Evolutionary conservation across 2,797 vertebrate species (phyloP).

Genomic region (Hozukius guyotensis): DNA sequence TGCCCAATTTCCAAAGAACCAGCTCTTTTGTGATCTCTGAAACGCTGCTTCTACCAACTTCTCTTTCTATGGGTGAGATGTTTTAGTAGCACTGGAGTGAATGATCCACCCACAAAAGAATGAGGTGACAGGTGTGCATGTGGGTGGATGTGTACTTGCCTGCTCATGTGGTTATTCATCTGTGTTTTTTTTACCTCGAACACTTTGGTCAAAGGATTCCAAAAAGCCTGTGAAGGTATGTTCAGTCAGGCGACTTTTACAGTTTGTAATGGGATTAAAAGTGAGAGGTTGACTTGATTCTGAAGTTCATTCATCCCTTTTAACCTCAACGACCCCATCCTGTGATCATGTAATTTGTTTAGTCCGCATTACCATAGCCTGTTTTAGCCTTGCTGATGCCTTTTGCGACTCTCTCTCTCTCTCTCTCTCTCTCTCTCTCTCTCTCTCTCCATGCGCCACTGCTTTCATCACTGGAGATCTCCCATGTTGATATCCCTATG

Average conservation of each 20-base stretch:
- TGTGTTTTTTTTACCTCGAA: neutral
- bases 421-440: slow-evolving; percentile 15
- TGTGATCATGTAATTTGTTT: slow-evolving; percentile 41
- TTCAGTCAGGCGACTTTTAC: slow-evolving; percentile 22
- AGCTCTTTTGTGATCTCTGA: slow-evolving; percentile 7
- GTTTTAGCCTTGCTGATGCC: slow-evolving; percentile 21
- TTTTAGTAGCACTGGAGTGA: neutral
- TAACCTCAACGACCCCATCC: slow-evolving; percentile 1
- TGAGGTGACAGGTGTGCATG: slow-evolving; percentile 45
- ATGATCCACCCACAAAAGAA: neutral
- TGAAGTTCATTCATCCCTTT: slow-evolving; percentile 36
- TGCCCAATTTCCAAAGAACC: neutral
- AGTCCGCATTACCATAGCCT: slow-evolving; percentile 7
- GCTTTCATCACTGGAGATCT: slow-evolving; percentile 63
- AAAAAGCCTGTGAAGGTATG: slow-evolving; percentile 6
- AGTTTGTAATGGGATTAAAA: slow-evolving; percentile 47
- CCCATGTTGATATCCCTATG: slow-evolving; percentile 57
- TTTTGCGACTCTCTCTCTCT: slow-evolving; percentile 8
- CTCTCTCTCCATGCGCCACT: neutral
- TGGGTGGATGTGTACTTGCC: slow-evolving; percentile 25
- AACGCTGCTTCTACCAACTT: neutral
- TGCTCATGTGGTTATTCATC: slow-evolving; percentile 20
- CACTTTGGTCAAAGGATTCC: neutral
- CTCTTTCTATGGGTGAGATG: slow-evolving; percentile 2
- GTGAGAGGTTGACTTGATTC: slow-evolving; percentile 10